Evolutionary conservation across 2,888 invertebrate genomes (phyloP).

Genomic region (Calameuta idolon): DNA sequence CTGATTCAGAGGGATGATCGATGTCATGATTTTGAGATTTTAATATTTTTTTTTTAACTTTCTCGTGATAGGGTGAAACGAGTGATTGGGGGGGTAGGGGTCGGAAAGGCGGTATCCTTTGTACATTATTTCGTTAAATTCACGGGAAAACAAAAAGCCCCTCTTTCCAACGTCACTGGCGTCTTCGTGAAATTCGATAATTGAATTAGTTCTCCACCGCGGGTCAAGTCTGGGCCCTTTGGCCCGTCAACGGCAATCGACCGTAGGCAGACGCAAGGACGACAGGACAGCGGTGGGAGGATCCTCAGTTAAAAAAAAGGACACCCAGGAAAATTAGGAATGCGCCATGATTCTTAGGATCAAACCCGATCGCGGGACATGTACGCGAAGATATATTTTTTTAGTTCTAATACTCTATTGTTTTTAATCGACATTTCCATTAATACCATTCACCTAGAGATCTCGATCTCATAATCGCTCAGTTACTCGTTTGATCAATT

Average conservation of each 20-base stretch:
- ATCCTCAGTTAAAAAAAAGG: not conserved
- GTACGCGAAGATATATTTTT: not conserved
- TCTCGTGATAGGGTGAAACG: not conserved
- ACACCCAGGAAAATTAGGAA: conserved; percentile 26
- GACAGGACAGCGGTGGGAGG: not conserved
- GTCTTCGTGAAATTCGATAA: conserved; percentile 24
- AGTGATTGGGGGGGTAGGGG: not conserved
- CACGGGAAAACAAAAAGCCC: conserved; percentile 14
- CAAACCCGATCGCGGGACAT: conserved; percentile 5
- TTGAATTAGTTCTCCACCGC: conserved; percentile 22
- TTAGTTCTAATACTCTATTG: not conserved
- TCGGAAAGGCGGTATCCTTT: conserved; percentile 17
- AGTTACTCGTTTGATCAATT: not conserved
- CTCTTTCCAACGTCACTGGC: not conserved
- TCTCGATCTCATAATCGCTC: not conserved
- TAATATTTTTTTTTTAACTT: not conserved
- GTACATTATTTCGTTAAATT: conserved; percentile 25
- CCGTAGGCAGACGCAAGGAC: conserved; percentile 3
- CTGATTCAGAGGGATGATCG: not conserved
- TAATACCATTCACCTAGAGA: not conserved
- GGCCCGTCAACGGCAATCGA: conserved; percentile 9
- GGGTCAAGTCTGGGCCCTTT: conserved; percentile 2
- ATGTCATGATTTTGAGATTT: not conserved
- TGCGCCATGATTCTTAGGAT: conserved; percentile 25
- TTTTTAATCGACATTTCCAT: not conserved